Base-by-base conservation (phyloP, 2,888 invertebrate genomes). In the Amblyjoppa proteus region DNA sequence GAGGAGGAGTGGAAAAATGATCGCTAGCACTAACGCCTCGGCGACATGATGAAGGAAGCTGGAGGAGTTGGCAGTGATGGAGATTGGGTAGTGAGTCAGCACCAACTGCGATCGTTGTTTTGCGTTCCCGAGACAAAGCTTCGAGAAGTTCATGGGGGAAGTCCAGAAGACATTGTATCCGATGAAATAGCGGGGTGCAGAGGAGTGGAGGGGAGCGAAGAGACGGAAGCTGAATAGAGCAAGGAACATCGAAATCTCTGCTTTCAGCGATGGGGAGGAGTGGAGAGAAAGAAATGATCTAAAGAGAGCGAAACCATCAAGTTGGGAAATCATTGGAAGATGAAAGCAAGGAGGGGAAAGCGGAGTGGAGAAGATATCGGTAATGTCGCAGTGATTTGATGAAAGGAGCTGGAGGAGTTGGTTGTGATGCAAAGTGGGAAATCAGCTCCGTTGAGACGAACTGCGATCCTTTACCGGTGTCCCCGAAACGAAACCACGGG, bases 31-130 rank as follows among this genome's bases (percentile, higher is more conserved):
- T 31, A 38, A 28, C 56, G 78, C 73, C 45, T 41, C 71, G 34
- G 71, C 45, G 75, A 84, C 73, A 77, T 34, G 64, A 74, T 78
- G 81, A 84, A 84, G 69, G 73, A 28, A 58, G 49, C 49, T 75
- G 61, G n/a, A 25, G 64, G 71, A 64, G 38, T 58, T 69, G 71
- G 69, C 68, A 38, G 31, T 73, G 83, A 85, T 70, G 85, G 78
- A 76, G 78, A 85, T 75, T 74, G 78, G 85, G 81, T 82, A 85
- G 81, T 81, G 82, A 85, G 83, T 25, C 69, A 74, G 49, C 68
- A 58, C 53, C 49, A 81, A 83, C 38, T 20, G 64, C 41, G 51
- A 28, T 64, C 41, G 38, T 51, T 76, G 76, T 84, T 34, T 61
- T 75, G 20, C 68, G 68, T 49, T 45, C 2, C 34, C 5, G n/a